These are phyloP conservation scores for Apodemia zela DNA, from an alignment of 2,888 invertebrate species.

Conservation along the genomic window DNA sequence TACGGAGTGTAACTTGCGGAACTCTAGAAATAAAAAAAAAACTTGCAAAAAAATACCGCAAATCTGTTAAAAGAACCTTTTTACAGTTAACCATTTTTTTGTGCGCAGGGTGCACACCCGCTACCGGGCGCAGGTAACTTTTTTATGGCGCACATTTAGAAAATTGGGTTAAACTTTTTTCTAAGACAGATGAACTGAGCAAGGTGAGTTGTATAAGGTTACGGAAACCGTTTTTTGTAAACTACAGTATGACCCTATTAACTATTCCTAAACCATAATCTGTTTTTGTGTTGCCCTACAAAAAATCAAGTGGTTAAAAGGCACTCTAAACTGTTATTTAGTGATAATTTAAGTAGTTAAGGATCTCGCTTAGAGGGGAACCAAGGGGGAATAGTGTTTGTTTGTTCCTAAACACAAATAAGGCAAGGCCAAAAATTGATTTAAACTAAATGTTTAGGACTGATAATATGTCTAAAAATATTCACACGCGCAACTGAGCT, in stretches of 20 bases:
- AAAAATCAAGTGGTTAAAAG: constrained; percentile 27
- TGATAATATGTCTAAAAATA: no score
- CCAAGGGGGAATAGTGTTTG: no score
- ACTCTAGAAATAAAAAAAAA: constrained; percentile 59
- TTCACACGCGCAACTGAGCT: no score
- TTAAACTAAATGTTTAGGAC: background rate
- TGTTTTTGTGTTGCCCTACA: constrained; percentile 49
- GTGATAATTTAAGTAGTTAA: constrained; percentile 7
- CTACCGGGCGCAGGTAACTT: constrained; percentile 70
- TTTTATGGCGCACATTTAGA: constrained; percentile 55
- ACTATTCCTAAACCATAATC: constrained; percentile 58
- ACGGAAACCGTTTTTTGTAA: constrained; percentile 71
- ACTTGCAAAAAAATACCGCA: constrained; percentile 51
- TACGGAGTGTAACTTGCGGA: constrained; percentile 47
- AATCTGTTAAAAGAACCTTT: constrained; percentile 47
- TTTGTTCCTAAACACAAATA: background rate
- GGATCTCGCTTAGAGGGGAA: background rate
- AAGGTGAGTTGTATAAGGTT: constrained; percentile 74
- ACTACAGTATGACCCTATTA: constrained; percentile 65
- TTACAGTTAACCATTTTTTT: constrained; percentile 55
- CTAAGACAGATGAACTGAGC: constrained; percentile 59
- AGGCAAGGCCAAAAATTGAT: background rate
- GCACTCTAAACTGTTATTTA: constrained; percentile 2
- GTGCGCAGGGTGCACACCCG: constrained; percentile 52
- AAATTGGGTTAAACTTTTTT: constrained; percentile 73